Percentiles rank a stretch among this genome's conserved stretches.
Evolutionary conservation across 2,113 vertebrate genomes (phyloP).

Genomic region (Seriola rivoliana): DNA sequence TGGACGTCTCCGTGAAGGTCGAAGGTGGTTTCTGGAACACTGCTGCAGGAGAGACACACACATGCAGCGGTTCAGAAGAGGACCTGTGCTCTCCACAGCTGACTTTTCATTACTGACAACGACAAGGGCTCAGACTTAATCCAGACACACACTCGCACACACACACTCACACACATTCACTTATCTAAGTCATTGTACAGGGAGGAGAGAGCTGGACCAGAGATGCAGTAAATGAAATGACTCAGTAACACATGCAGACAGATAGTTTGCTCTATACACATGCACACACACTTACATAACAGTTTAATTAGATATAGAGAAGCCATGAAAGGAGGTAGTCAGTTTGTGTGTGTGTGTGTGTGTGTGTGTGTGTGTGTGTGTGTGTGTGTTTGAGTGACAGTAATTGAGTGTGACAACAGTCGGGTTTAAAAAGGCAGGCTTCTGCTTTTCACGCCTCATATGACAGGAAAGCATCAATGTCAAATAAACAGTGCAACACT

Average conservation of each 20-base stretch:
- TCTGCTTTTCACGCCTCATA: conserved; percentile 40
- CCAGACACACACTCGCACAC: conserved; percentile 28
- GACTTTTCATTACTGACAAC: conserved; percentile 50
- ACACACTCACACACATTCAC: background rate
- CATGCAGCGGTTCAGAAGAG: conserved; percentile 27
- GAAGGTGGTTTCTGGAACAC: conserved; percentile 94
- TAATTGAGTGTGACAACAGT: conserved; percentile 36
- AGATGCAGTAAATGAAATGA: conserved; percentile 34
- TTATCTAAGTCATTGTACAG: conserved; percentile 22
- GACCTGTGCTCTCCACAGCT: conserved; percentile 17
- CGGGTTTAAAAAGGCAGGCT: conserved; percentile 33
- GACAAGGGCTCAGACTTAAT: conserved; percentile 52
- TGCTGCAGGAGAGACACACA: conserved; percentile 77
- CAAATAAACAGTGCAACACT: conserved; percentile 25
- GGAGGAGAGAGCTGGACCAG: conserved; percentile 30
- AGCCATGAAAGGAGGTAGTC: conserved; percentile 1
- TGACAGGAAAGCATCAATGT: conserved; percentile 35
- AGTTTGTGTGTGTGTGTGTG: no score
- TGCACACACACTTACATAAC: conserved; percentile 39
- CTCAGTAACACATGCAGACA: conserved; percentile 45
- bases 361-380: background rate
- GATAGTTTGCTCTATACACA: conserved; percentile 44
- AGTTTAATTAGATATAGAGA: conserved; percentile 47
- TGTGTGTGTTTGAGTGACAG: background rate
- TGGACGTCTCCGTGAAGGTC: conserved; percentile 95